These are phyloP conservation scores for Lindbergichthys nudifrons DNA, from an alignment of 2,797 vertebrate species.

Conservation along the genomic window DNA sequence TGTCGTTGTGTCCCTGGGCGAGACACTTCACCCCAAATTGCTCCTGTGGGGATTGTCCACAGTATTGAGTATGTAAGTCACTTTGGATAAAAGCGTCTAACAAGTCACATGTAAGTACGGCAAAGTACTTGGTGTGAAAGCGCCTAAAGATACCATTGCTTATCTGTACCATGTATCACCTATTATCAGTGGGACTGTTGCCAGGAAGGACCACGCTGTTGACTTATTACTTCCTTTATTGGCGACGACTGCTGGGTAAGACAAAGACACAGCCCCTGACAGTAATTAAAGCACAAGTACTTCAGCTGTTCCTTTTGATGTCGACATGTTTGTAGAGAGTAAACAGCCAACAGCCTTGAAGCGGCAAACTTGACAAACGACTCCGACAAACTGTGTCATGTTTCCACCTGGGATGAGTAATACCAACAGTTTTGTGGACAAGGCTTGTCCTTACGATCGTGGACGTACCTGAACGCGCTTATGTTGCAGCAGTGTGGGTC, in stretches of 20 bases:
- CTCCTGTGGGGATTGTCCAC: too few relatives aligned
- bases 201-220: slow-evolving; percentile 43
- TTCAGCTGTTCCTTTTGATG: slow-evolving; percentile 65
- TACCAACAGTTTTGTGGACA: slow-evolving; percentile 37
- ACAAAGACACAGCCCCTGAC: slow-evolving; percentile 54
- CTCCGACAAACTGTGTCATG: slow-evolving; percentile 49
- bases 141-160: background rate
- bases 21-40: too few relatives aligned
- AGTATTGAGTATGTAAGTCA: too few relatives aligned
- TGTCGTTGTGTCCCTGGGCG: too few relatives aligned
- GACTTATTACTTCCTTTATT: slow-evolving; percentile 76
- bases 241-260: slow-evolving; percentile 44
- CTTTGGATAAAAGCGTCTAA: too few relatives aligned
- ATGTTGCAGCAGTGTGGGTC: slow-evolving; percentile 20
- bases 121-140: too few relatives aligned
- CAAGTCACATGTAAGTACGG: too few relatives aligned
- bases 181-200: slow-evolving; percentile 48
- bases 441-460: slow-evolving; percentile 3
- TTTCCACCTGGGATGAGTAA: slow-evolving; percentile 54
- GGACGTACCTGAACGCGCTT: slow-evolving; percentile 30
- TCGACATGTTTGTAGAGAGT: slow-evolving; percentile 57
- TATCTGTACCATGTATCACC: slow-evolving; percentile 39
- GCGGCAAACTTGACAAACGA: slow-evolving; percentile 48
- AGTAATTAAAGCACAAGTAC: slow-evolving; percentile 61
- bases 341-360: slow-evolving; percentile 56